phyloP scores from a whole-genome alignment of 2,113 vertebrate genomes.

The Quiscalus mexicanus region DNA sequence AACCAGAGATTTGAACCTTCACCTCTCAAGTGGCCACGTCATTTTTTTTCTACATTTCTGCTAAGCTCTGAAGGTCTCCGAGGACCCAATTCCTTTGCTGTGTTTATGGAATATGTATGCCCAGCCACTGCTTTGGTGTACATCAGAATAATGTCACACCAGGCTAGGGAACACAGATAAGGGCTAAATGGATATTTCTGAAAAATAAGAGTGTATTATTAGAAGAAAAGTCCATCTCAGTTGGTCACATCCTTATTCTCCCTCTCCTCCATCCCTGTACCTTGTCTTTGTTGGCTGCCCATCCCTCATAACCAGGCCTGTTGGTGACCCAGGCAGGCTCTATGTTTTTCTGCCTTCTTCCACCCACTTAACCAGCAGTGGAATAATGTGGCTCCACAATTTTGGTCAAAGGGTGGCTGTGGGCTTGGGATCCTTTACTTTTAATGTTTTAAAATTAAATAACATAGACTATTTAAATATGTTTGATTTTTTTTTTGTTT shows the following conservation, averaged over 20 bases:
- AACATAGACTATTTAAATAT: background rate
- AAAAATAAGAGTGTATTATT: background rate
- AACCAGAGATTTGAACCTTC: background rate
- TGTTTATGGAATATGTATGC: background rate
- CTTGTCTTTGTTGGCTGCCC: background rate
- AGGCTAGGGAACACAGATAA: background rate
- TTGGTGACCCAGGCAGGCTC: background rate
- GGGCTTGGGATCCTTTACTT: background rate
- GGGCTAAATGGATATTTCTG: background rate
- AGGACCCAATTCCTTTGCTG: background rate
- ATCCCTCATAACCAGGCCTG: background rate
- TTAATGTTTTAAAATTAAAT: background rate
- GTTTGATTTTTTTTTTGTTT: background rate
- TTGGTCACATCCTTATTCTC: background rate
- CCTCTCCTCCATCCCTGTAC: background rate
- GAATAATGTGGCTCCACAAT: fast-evolving
- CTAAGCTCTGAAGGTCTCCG: background rate
- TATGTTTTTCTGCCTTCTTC: background rate
- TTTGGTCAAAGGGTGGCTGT: background rate
- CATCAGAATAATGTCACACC: background rate
- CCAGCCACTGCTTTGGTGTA: background rate
- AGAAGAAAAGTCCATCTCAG: background rate
- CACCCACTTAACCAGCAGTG: background rate
- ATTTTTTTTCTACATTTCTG: background rate
- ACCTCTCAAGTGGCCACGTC: background rate